Evolutionary conservation across 2,113 vertebrate species (phyloP), one percentile per base, ranked within the genome.

Genomic region (Butorides virescens): DNA sequence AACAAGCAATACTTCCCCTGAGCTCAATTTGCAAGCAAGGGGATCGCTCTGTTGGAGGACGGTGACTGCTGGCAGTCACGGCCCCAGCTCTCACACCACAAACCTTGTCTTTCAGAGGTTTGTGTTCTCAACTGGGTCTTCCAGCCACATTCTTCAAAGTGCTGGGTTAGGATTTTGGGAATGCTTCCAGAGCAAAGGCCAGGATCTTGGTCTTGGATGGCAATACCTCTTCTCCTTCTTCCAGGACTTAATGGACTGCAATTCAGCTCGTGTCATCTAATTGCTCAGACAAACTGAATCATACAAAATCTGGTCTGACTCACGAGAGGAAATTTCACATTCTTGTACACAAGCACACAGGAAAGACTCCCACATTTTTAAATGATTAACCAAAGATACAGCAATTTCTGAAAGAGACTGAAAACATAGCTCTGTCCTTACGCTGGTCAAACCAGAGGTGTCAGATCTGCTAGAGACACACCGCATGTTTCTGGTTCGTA

Each of bases 241-340:
- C n/a, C 30, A 93, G 67, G 58, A 73, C 10, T 79, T 82, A 79
- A 62, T 36, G 46, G 71, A 79, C 63, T 63, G 36, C 49, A 53
- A 30, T 78, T 81, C 56, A 84, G 27, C 52, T 65, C 2, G 0
- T 83, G 16, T 68, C 72, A 56, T 52, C 72, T 78, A 74, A 76
- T 66, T 66, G 49, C 73, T 94, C 73, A 92, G 76, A 83, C 10
- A 7, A 93, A 91, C 25, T 88, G 75, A 95, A 75, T 92, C 80
- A 92, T 87, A 13, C 42, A 61, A 89, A 75, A 81, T 90, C 39
- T 91, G 49, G 23, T 79, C 83, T 92, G 89, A 95, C 46, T 89
- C 66, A 81, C 1, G 1, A 89, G 62, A 88, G 42, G 20, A 92
- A 65, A 87, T 66, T 92, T 84, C 83, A 88, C 72, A 89, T 95